Conservation (phyloP, 2,113 vertebrate species). For the Rhinopithecus roxellana region DNA sequence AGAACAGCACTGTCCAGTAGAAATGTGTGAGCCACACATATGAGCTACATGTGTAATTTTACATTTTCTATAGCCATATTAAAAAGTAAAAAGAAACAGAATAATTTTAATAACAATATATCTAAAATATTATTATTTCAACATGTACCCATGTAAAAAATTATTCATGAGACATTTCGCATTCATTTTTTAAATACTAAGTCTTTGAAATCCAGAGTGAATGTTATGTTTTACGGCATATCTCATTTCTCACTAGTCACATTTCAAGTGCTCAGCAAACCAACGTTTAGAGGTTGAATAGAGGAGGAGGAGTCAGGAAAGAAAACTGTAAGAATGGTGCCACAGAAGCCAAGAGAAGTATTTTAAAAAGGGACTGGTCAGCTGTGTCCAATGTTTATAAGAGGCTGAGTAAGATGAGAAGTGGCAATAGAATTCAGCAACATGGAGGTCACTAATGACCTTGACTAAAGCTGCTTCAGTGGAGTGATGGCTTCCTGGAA, state of each 20-base stretch:
- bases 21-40: neutral
- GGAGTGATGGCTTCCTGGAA: conserved; percentile 15
- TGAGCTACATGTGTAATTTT: neutral
- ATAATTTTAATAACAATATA: conserved; percentile 16
- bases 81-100: neutral
- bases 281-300: neutral
- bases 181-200: neutral
- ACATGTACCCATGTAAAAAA: neutral
- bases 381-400: neutral
- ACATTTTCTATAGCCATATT: conserved; percentile 12
- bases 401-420: conserved; percentile 34
- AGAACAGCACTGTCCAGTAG: neutral
- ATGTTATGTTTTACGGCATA: neutral
- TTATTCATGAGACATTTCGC: neutral
- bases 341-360: neutral
- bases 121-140: conserved; percentile 2
- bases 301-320: neutral
- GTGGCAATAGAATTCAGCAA: conserved; percentile 18
- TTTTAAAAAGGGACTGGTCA: neutral
- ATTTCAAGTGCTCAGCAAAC: neutral
- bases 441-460: conserved; percentile 42
- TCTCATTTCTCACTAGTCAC: conserved; percentile 7
- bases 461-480: conserved; percentile 45
- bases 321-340: neutral
- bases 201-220: neutral